These are phyloP conservation scores for Dioctria linearis DNA, from an alignment of 2,888 invertebrate species.

Conservation along the genomic window DNA sequence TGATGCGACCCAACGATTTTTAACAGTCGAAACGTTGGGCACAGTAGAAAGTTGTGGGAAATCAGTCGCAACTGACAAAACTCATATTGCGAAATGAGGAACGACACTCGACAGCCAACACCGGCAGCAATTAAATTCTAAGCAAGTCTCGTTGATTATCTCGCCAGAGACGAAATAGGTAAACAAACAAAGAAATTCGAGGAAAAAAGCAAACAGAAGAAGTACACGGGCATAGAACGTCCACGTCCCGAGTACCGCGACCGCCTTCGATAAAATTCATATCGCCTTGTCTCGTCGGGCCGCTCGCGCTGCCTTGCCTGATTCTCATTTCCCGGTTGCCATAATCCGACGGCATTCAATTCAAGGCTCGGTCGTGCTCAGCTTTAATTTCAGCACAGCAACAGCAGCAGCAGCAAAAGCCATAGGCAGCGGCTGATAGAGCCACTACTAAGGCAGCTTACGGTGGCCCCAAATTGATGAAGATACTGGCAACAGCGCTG, in stretches of 20 bases:
- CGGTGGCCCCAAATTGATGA: not conserved
- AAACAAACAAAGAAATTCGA: conserved; percentile 23
- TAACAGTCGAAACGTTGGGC: too few relatives aligned
- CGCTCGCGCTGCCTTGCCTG: not conserved
- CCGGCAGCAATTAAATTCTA: conserved; percentile 27
- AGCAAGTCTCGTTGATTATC: conserved; percentile 17
- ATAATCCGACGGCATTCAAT: conserved; percentile 9
- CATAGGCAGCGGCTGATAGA: not conserved
- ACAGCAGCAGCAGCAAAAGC: conserved; percentile 19
- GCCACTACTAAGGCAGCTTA: not conserved
- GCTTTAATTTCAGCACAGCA: conserved; percentile 53
- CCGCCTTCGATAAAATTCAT: conserved; percentile 33
- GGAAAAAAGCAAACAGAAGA: not conserved
- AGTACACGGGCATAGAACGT: not conserved
- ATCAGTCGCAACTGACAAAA: too few relatives aligned
- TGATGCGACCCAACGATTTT: too few relatives aligned
- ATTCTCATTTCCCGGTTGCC: conserved; percentile 23
- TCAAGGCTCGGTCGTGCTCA: conserved; percentile 28
- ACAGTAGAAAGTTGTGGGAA: too few relatives aligned
- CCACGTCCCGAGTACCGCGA: conserved; percentile 14
- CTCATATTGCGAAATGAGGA: not conserved
- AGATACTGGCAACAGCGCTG: conserved; percentile 33
- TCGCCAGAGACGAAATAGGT: conserved; percentile 12
- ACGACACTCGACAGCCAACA: not conserved
- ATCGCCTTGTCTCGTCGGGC: not conserved